Conservation (phyloP, 1,140 invertebrate species). For the Triops longicaudatus region DNA sequence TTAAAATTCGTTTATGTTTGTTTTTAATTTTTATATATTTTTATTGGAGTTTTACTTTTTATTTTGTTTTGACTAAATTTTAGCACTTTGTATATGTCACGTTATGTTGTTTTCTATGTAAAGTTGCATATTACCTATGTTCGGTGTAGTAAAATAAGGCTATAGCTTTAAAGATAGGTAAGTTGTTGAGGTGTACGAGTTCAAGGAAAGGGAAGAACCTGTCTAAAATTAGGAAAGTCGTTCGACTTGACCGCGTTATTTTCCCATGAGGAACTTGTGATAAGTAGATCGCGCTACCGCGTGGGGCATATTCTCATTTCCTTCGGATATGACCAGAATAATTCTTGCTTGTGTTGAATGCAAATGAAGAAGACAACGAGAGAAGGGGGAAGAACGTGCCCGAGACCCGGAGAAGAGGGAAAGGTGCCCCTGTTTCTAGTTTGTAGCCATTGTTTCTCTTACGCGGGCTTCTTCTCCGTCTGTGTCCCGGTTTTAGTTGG, state of each 20-base stretch:
- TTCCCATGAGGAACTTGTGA: background rate
- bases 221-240: conserved; percentile 12
- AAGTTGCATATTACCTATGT: too few relatives aligned
- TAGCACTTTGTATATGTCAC: too few relatives aligned
- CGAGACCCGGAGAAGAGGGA: too few relatives aligned
- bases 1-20: too few relatives aligned
- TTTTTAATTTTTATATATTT: too few relatives aligned
- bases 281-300: background rate
- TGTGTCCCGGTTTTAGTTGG: background rate
- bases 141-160: too few relatives aligned
- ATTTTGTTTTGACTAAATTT: too few relatives aligned
- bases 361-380: background rate
- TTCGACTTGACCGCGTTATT: background rate
- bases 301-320: background rate
- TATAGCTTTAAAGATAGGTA: too few relatives aligned
- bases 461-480: background rate
- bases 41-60: too few relatives aligned
- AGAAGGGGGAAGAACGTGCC: background rate
- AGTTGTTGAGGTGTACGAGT: background rate
- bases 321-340: background rate
- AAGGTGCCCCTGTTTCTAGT: too few relatives aligned
- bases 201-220: conserved; percentile 14
- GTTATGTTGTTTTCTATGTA: too few relatives aligned
- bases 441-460: background rate
- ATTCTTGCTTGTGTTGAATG: background rate